Base-by-base conservation (phyloP, 2,888 invertebrate species). In the Pantelozetes paolii region DNA sequence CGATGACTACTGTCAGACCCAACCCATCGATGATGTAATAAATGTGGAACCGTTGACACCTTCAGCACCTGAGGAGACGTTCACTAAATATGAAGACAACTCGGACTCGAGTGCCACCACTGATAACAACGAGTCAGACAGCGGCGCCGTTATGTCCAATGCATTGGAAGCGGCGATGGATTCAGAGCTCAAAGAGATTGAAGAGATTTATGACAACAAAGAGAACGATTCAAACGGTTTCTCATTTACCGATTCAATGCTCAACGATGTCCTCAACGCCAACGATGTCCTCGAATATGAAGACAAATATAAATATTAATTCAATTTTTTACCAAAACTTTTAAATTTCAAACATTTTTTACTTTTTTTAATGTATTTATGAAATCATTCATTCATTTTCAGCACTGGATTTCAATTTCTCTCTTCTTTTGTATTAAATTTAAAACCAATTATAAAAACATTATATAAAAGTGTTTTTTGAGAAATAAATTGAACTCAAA, bases 1-100 rank as follows among this genome's bases (percentile, higher is more conserved):
- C 8, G 28, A 59, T 32, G 62, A 70, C 48, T 30, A 42, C 45
- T 20, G 28, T n/a, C 26, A 40, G 26, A 20, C 48, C 28, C n/a
- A 30, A 70, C 28, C n/a, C 6, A 13, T n/a, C 11, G n/a, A 48
- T 11, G 30, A 48, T 28, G n/a, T 70, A 8, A 23, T 48, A 2
- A n/a, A 70, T 48, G 28, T 50, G 2, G 11, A 71, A 1, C 13
- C 13, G 6, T 26, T 71, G 9, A 54, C 50, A n/a, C 71, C 71
- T 28, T 54, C 71, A 9, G 71, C 71, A 50, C 71, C 71, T 3
- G 71, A 71, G 28, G 50, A 28, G 36, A n/a, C 62, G 18, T 36
- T 36, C 20, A 62, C 20, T n/a, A 62, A 62, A 32, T 32, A 32
- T 32, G 30, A n/a, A 13, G 62, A 62, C 20, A 36, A 32, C 15